Conservation (phyloP, 2,888 invertebrate genomes). For the Limenitis arthemis region DNA sequence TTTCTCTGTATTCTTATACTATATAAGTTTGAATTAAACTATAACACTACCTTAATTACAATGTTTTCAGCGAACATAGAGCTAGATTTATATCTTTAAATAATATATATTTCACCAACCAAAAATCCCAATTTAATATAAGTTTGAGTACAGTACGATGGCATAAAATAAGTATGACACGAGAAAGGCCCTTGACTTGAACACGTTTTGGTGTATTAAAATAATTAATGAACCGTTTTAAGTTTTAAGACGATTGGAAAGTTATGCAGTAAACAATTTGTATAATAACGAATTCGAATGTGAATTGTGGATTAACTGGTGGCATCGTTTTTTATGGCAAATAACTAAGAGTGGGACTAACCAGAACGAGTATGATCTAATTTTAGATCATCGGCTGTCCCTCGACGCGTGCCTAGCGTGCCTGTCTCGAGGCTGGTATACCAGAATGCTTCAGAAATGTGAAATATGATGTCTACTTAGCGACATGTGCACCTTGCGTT, state of each 20-base stretch:
- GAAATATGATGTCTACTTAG: constrained; percentile 18
- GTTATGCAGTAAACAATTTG: constrained; percentile 7
- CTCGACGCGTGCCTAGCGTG: constrained; percentile 51
- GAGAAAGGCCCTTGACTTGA: constrained; percentile 26
- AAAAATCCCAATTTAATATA: neutral
- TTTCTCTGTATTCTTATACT: too few species aligned
- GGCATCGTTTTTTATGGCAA: constrained; percentile 24
- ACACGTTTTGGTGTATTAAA: constrained; percentile 16
- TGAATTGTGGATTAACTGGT: neutral
- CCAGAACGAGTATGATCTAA: constrained; percentile 49
- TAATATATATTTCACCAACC: neutral
- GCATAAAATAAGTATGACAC: constrained; percentile 19
- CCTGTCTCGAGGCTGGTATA: constrained; percentile 32
- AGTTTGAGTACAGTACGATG: neutral
- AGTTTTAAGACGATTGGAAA: constrained; percentile 14
- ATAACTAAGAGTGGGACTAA: constrained; percentile 34
- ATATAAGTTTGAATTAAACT: too few species aligned
- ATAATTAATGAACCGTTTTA: constrained; percentile 6
- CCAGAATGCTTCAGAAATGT: constrained; percentile 24
- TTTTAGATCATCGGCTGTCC: constrained; percentile 44
- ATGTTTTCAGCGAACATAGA: too few species aligned
- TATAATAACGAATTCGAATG: neutral
- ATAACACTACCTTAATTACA: too few species aligned
- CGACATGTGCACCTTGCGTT: neutral
- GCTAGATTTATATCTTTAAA: too few species aligned